Evolutionary conservation across 2,113 vertebrate genomes (phyloP), one percentile per base, ranked within the genome.

Genomic region (Marcusenius ussheri): DNA sequence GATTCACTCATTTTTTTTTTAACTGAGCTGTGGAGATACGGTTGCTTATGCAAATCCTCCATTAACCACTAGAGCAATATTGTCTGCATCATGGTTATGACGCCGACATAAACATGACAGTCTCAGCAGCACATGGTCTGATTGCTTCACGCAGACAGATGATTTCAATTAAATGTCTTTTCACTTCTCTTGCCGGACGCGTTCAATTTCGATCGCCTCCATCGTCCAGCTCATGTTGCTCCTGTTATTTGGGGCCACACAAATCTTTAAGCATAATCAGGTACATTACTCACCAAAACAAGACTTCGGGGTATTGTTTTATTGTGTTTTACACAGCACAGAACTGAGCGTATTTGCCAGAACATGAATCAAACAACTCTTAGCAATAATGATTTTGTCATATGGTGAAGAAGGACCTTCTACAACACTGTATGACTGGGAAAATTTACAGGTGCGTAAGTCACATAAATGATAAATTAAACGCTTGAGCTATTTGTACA

Each of bases 1-100:
- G 89, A 89, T 58, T 89, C 74, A 84, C 45, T 24, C 39, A 84
- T 47, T 45, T 56, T 19, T 50, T 27, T 83, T 46, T 35, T 66
- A 45, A 88, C 87, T 5, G 86, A 46, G 89, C 27, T 58, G 53
- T 7, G 42, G 50, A 84, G 80, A 89, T 5, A 27, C 2, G 13
- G 24, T 39, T 13, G 21, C 51, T 58, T 84, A 84, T 62, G 80
- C 42, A 85, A 89, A 84, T 42, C 31, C n/a, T n/a, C 47, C 49
- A 89, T 62, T 83, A 89, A 27, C 50, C 77, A 74, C 46, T 8
- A 62, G n/a, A 87, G 35, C 56, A 88, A 88, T 87, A 87, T 66
- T 62, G 87, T 62, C 53, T 19, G 56, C 24, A 88, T 88, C 87
- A 88, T n/a, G 56, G 53, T 88, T 45, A 58, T 58, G 53, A 21